phyloP scores from a whole-genome alignment of 2,888 invertebrate genomes.

The Tetheella fluctuosa region DNA sequence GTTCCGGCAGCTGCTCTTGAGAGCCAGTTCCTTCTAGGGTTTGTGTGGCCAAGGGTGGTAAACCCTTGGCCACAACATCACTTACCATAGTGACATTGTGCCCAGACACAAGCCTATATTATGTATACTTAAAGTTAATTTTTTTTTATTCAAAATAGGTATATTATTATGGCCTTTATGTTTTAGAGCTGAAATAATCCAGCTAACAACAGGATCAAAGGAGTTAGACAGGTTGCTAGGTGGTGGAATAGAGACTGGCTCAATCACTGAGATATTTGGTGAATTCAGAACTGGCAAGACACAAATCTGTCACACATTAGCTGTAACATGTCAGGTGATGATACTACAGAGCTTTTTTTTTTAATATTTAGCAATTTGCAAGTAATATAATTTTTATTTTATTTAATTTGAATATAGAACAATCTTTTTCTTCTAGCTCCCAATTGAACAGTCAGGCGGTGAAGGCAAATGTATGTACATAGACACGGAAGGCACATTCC shows the following conservation, averaged over 20 bases:
- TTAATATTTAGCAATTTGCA: too few relatives aligned
- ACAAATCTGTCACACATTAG: conserved; percentile 97
- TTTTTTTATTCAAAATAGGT: too few relatives aligned
- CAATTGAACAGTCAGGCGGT: conserved; percentile 98
- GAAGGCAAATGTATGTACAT: conserved; percentile 99
- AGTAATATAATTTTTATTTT: neutral
- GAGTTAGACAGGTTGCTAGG: conserved; percentile 96
- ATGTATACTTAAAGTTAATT: too few relatives aligned
- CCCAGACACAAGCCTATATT: too few relatives aligned
- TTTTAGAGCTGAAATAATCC: conserved; percentile 94
- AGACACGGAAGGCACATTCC: conserved; percentile 98
- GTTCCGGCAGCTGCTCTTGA: too few relatives aligned
- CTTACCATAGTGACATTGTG: too few relatives aligned
- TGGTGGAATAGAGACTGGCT: conserved; percentile 99
- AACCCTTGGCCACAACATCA: too few relatives aligned
- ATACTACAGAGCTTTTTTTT: too few relatives aligned
- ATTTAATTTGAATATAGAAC: too few relatives aligned
- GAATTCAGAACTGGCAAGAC: conserved; percentile 99
- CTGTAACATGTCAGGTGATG: conserved; percentile 95
- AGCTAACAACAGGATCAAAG: conserved; percentile 96
- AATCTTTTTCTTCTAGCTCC: conserved; percentile 86
- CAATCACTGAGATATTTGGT: conserved; percentile 99
- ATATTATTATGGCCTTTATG: neutral
- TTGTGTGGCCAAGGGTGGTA: too few relatives aligned
- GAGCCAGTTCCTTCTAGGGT: too few relatives aligned